A percentile compares a stretch with the other conserved stretches of the same genome.
phyloP scores from a whole-genome alignment of 1,140 invertebrate species.

The Eupristina koningsbergeri region DNA sequence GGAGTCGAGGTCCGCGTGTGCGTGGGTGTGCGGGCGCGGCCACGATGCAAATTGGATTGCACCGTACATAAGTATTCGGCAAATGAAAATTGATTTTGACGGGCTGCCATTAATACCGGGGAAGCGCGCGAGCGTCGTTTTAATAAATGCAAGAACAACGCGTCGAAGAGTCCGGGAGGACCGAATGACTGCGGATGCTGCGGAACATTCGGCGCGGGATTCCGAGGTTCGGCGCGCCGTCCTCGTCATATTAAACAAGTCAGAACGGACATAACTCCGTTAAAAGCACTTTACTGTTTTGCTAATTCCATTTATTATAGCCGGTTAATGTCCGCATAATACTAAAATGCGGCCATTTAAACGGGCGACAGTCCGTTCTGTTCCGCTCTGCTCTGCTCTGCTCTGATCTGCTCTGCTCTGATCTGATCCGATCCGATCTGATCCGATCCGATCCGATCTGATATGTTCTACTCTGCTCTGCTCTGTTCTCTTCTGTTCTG shows the following conservation, averaged over 20 bases:
- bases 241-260: constrained; percentile 69
- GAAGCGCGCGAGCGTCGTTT: neutral
- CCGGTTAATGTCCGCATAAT: constrained; percentile 45
- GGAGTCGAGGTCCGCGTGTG: constrained; percentile 49
- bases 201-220: neutral
- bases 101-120: constrained; percentile 69
- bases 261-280: constrained; percentile 62
- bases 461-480: no score
- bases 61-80: constrained; percentile 71
- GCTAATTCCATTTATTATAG: constrained; percentile 67
- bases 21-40: neutral
- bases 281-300: constrained; percentile 71
- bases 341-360: constrained; percentile 45
- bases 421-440: no score
- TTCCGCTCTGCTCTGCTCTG: no score
- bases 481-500: no score
- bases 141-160: constrained; percentile 24
- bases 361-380: neutral
- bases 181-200: neutral
- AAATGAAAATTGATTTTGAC: constrained; percentile 73
- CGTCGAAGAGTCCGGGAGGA: constrained; percentile 2
- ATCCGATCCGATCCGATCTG: no score
- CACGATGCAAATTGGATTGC: constrained; percentile 70
- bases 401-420: no score
- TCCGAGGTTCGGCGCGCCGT: constrained; percentile 43